Percentiles rank a stretch among this genome's conserved stretches.
Conservation (phyloP, 2,888 invertebrate species). For the Tinea pellionella region DNA sequence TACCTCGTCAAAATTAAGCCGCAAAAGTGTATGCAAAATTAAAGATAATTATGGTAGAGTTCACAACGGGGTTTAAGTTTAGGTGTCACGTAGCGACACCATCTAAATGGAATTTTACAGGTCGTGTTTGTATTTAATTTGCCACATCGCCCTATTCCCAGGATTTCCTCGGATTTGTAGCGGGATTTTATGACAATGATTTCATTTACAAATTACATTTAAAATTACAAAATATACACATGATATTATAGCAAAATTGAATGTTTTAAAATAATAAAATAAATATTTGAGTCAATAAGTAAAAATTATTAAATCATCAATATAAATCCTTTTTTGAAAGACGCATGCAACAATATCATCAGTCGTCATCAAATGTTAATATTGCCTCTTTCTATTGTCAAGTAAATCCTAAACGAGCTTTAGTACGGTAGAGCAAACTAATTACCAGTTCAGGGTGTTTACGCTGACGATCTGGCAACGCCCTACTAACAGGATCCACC, state of each 20-base stretch:
- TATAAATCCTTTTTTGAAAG: not conserved
- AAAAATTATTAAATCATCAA: not conserved
- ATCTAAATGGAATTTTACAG: conserved; percentile 12
- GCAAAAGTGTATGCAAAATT: not conserved
- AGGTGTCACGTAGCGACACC: not conserved
- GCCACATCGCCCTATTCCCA: conserved; percentile 12
- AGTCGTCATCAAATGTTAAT: conserved; percentile 6
- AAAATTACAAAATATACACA: too few species aligned
- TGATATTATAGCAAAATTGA: too few species aligned
- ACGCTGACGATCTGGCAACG: conserved; percentile 18
- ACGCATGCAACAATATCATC: not conserved
- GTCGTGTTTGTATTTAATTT: conserved; percentile 15
- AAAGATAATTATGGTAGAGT: not conserved
- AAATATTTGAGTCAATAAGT: too few species aligned
- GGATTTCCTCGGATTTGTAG: conserved; percentile 12
- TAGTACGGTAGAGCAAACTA: conserved; percentile 51
- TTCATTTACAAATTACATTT: not conserved
- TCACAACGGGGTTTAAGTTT: not conserved
- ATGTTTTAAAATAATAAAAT: too few species aligned
- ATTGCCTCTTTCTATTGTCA: not conserved
- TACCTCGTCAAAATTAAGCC: not conserved
- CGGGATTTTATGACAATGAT: conserved; percentile 11
- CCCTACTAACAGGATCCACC: not conserved
- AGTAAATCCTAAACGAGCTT: conserved; percentile 19
- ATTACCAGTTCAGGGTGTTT: conserved; percentile 59